These are phyloP conservation scores for Morpho helenor DNA, from an alignment of 2,888 invertebrate species.

Conservation along the genomic window DNA sequence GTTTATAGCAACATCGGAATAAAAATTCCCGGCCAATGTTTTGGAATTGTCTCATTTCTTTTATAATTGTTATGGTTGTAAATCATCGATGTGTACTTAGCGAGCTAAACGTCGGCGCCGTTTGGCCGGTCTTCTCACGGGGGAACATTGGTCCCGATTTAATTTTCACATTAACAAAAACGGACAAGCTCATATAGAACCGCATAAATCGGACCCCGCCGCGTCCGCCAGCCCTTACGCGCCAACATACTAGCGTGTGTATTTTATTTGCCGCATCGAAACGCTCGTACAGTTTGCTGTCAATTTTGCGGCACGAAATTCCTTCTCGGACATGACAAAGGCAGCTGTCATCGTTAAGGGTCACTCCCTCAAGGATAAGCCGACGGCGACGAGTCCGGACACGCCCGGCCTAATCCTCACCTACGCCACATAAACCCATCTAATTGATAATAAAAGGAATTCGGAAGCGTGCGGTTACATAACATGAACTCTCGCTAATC, in stretches of 20 bases:
- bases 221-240: conserved; percentile 47
- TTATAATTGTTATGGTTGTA: neutral
- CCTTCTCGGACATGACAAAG: conserved; percentile 60
- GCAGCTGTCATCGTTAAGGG: conserved; percentile 75
- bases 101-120: conserved; percentile 24
- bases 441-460: conserved; percentile 76
- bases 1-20: neutral
- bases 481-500: conserved; percentile 61
- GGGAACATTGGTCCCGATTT: conserved; percentile 45
- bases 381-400: conserved; percentile 57
- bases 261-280: conserved; percentile 63
- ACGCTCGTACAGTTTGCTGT: conserved; percentile 58
- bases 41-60: neutral
- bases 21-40: conserved; percentile 1
- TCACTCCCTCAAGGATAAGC: conserved; percentile 73
- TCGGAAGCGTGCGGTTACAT: conserved; percentile 71
- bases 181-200: conserved; percentile 67
- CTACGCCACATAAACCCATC: conserved; percentile 67
- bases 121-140: conserved; percentile 21
- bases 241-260: conserved; percentile 41
- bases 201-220: conserved; percentile 67
- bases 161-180: conserved; percentile 72
- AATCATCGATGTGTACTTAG: conserved; percentile 1
- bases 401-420: conserved; percentile 71
- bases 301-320: conserved; percentile 73